Conservation (phyloP, 2,888 invertebrate species). For the Eilema caniola region DNA sequence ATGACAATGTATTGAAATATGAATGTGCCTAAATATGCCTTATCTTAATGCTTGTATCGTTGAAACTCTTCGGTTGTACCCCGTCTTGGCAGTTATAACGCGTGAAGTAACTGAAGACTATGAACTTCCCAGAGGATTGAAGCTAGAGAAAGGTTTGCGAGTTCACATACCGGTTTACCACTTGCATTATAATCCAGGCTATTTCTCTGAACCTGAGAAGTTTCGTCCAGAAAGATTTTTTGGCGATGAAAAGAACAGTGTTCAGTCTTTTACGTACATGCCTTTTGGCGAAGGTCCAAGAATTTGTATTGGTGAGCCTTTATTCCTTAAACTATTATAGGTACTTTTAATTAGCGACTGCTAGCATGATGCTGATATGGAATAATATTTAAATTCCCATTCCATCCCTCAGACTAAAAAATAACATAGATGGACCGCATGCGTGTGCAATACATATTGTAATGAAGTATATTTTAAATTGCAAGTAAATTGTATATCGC, state of each 20-base stretch:
- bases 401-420: too few species aligned
- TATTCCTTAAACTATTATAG: neutral
- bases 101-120: constrained; percentile 70
- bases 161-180: constrained; percentile 71
- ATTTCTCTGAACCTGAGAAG: constrained; percentile 68
- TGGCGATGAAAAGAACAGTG: constrained; percentile 56
- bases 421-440: too few species aligned
- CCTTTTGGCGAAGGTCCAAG: constrained; percentile 77
- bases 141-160: constrained; percentile 65
- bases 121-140: constrained; percentile 63
- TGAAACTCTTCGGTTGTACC: constrained; percentile 67
- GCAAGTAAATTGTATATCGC: too few species aligned
- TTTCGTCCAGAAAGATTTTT: constrained; percentile 71
- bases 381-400: neutral
- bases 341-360: too few species aligned
- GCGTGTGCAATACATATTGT: too few species aligned
- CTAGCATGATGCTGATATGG: neutral
- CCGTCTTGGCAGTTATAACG: constrained; percentile 63
- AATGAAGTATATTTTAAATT: too few species aligned
- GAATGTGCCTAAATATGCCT: constrained; percentile 60
- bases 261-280: constrained; percentile 68
- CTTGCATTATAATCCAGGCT: constrained; percentile 64
- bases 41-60: constrained; percentile 64
- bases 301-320: constrained; percentile 63
- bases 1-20: constrained; percentile 56